Evolutionary conservation across 2,113 vertebrate species (phyloP).

Genomic region (Glaucomys volans): DNA sequence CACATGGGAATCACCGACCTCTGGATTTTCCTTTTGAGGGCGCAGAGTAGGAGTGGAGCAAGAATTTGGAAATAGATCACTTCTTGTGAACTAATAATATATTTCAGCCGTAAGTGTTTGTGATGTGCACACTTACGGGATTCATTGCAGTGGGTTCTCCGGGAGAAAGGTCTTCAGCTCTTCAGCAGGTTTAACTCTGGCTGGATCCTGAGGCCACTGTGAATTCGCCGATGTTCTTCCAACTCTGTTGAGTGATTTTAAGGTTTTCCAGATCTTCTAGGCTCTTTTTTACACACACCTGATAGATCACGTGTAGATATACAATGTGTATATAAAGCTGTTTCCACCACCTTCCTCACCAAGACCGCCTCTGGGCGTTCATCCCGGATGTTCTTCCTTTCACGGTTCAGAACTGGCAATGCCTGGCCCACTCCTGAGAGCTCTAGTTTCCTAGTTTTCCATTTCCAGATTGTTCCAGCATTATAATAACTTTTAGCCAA

Average conservation of each 20-base stretch:
- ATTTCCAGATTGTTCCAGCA: constrained; percentile 79
- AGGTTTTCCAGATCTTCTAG: constrained; percentile 84
- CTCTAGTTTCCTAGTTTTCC: constrained; percentile 79
- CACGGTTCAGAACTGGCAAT: constrained; percentile 66
- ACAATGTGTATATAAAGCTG: constrained; percentile 82
- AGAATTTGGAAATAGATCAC: constrained; percentile 71
- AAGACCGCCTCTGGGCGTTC: constrained; percentile 72
- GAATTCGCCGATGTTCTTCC: constrained; percentile 72
- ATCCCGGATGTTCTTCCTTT: constrained; percentile 64
- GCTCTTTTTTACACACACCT: constrained; percentile 81
- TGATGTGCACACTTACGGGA: constrained; percentile 20
- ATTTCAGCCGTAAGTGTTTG: constrained; percentile 82
- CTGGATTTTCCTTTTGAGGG: constrained; percentile 56
- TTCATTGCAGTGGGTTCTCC: not conserved
- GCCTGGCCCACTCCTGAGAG: constrained; percentile 83
- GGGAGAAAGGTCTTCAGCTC: not conserved
- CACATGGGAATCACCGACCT: not conserved
- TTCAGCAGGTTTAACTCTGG: constrained; percentile 17
- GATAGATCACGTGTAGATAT: constrained; percentile 85
- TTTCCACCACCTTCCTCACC: constrained; percentile 81
- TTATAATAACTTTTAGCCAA: constrained; percentile 80
- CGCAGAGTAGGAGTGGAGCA: constrained; percentile 69
- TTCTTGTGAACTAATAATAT: constrained; percentile 82
- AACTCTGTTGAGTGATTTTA: constrained; percentile 83
- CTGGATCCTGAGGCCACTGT: constrained; percentile 73